phyloP scores from a whole-genome alignment of 1,140 invertebrate genomes.

The Tetraneura akinire region DNA sequence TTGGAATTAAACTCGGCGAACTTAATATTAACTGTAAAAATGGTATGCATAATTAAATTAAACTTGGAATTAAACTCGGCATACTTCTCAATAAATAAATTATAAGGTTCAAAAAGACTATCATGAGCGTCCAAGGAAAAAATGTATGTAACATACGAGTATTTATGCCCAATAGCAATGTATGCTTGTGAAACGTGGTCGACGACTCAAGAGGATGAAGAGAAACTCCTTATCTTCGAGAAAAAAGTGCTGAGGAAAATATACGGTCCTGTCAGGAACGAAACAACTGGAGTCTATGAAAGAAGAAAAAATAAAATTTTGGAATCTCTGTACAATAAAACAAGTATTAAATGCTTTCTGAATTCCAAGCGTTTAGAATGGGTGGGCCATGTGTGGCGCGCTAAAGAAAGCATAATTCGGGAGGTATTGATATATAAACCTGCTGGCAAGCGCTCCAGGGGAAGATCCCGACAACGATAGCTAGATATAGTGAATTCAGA shows the following conservation, averaged over 20 bases:
- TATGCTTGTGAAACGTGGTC: too few relatives aligned
- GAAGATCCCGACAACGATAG: neutral
- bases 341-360: constrained; percentile 9
- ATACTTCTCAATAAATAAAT: too few relatives aligned
- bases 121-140: too few relatives aligned
- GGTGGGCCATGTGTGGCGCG: neutral
- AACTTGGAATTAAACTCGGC: too few relatives aligned
- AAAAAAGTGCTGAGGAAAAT: neutral
- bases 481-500: neutral
- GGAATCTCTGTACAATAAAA: constrained; percentile 2
- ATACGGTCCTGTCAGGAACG: neutral
- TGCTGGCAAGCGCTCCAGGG: neutral
- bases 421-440: neutral
- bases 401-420: constrained; percentile 1
- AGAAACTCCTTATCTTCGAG: neutral
- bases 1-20: too few relatives aligned
- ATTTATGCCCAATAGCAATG: too few relatives aligned
- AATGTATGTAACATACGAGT: too few relatives aligned
- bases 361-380: neutral
- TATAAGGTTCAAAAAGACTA: too few relatives aligned
- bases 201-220: too few relatives aligned
- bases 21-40: too few relatives aligned
- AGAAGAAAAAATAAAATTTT: constrained; percentile 15
- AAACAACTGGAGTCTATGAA: neutral
- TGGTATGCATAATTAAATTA: too few relatives aligned